A percentile compares a stretch with the other conserved stretches of the same genome.
Conservation (phyloP, 2,888 invertebrate species). For the Athalia circularis region DNA sequence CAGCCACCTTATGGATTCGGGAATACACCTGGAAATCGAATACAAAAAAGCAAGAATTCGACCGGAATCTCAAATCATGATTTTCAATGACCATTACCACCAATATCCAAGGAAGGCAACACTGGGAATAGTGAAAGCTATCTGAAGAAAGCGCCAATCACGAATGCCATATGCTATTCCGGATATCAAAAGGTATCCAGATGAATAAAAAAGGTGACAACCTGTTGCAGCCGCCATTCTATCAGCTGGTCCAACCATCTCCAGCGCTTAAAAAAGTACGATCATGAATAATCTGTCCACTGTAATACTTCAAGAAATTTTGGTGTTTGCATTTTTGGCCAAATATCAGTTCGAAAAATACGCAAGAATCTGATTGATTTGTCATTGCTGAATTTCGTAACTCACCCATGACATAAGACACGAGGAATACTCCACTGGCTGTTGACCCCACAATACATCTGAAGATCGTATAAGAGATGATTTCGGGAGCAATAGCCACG, state of each 20-base stretch:
- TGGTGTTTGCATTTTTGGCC: too few species aligned
- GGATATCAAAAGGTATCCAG: constrained; percentile 83
- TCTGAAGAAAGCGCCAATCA: constrained; percentile 83
- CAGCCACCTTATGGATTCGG: constrained; percentile 85
- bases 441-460: constrained; percentile 84
- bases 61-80: neutral
- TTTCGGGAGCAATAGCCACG: constrained; percentile 82
- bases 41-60: neutral
- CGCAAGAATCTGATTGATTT: neutral
- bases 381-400: neutral
- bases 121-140: constrained; percentile 83
- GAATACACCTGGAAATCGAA: constrained; percentile 77
- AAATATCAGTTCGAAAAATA: neutral
- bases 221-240: constrained; percentile 83
- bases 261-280: constrained; percentile 74
- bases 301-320: neutral
- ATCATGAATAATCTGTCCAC: constrained; percentile 16
- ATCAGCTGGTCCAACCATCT: constrained; percentile 84
- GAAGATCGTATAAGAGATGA: constrained; percentile 80
- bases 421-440: constrained; percentile 85
- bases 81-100: constrained; percentile 75
- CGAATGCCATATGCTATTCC: constrained; percentile 81
- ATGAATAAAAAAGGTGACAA: constrained; percentile 84
- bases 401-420: constrained; percentile 86
- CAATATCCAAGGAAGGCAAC: constrained; percentile 81